phyloP scores from a whole-genome alignment of 2,797 vertebrate species.

The Hipposideros larvatus region DNA sequence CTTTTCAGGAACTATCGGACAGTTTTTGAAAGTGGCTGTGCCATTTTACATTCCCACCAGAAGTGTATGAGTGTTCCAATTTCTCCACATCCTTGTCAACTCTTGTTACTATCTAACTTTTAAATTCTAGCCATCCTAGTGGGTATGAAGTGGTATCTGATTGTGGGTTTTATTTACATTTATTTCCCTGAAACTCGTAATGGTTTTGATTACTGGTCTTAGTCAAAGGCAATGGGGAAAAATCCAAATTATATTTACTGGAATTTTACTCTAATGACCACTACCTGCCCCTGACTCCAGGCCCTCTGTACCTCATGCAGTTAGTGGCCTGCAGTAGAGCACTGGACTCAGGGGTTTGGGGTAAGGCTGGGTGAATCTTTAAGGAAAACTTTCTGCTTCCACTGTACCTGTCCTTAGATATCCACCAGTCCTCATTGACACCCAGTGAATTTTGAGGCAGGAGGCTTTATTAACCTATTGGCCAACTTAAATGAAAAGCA shows the following conservation, averaged over 20 bases:
- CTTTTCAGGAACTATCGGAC: conserved; percentile 10
- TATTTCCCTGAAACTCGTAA: conserved; percentile 8
- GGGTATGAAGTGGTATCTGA: conserved; percentile 41
- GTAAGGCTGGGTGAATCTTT: conserved; percentile 34
- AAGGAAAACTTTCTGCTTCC: conserved; percentile 51
- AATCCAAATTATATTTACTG: conserved; percentile 55
- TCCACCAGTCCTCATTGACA: conserved; percentile 28
- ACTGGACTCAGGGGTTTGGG: conserved; percentile 17
- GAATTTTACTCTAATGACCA: conserved; percentile 17
- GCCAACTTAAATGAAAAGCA: conserved; percentile 23
- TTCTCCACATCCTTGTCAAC: not conserved
- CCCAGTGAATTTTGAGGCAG: conserved; percentile 10
- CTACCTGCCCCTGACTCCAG: not conserved
- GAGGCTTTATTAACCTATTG: conserved; percentile 10
- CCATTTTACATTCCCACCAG: not conserved
- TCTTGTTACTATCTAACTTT: conserved; percentile 38
- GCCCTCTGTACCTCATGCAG: not conserved
- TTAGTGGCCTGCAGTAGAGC: not conserved
- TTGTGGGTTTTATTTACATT: conserved; percentile 54
- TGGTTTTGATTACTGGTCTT: conserved; percentile 44
- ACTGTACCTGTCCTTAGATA: not conserved
- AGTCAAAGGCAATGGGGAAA: conserved; percentile 18
- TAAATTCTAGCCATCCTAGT: conserved; percentile 15
- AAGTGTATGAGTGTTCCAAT: not conserved
- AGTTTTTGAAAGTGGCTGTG: conserved; percentile 37